Conservation (phyloP, 2,113 vertebrate genomes). For the Mustelus asterias region DNA sequence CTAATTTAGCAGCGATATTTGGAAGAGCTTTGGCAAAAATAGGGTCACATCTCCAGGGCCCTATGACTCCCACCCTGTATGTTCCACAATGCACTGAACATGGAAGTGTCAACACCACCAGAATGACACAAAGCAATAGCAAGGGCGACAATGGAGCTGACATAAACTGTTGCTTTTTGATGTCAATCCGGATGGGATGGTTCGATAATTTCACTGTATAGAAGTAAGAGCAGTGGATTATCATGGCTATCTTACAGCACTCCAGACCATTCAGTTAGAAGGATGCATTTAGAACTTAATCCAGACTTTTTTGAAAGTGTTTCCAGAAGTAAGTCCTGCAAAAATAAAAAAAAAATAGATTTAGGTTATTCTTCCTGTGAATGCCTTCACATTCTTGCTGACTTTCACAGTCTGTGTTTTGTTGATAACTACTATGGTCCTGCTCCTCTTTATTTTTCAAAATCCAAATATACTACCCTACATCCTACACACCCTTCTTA, state of each 20-base stretch:
- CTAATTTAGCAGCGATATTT: slow-evolving; percentile 58
- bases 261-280: background rate
- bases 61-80: slow-evolving; percentile 61
- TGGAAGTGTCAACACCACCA: slow-evolving; percentile 39
- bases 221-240: slow-evolving; percentile 38
- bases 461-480: background rate
- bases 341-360: background rate
- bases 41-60: slow-evolving; percentile 68
- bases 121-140: slow-evolving; percentile 37
- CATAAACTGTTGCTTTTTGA: slow-evolving; percentile 31
- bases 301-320: background rate
- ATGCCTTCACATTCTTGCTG: background rate
- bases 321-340: background rate
- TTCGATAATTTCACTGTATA: slow-evolving; percentile 39
- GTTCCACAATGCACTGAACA: slow-evolving; percentile 42
- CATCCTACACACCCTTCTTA: too few species aligned
- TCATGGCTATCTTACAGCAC: slow-evolving; percentile 41
- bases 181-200: slow-evolving; percentile 38
- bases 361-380: background rate
- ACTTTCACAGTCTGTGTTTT: background rate
- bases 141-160: background rate
- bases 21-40: slow-evolving; percentile 65
- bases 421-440: background rate
- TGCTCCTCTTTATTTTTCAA: background rate
- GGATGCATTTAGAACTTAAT: background rate